Evolutionary conservation across 2,797 vertebrate species (phyloP), one percentile per base, ranked within the genome.

Genomic region (Loriculus beryllinus): DNA sequence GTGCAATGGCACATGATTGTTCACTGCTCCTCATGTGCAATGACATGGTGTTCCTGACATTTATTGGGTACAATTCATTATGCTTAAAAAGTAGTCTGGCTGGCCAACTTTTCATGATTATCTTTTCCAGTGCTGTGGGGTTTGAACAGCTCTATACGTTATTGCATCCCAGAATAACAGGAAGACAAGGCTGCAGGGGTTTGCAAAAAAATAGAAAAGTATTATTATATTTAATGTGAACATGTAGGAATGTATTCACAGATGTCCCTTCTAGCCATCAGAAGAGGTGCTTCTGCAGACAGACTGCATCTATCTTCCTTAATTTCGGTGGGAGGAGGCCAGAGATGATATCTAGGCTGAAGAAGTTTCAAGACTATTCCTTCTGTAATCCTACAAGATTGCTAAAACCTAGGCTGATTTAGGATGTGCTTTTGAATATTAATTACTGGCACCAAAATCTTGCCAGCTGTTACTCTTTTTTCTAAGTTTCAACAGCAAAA

Each of bases 161-260:
- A 12, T 31, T 75, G 19, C 25, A 70, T 62, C 14, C 6, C 51
- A 82, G 22, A 17, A 62, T 16, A 57, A 68, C 11, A 84, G 29
- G 8, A 65, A 76, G 22, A 14, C 60, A 72, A 33, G 3, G 2
- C 5, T 65, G 17, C 0, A 2, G 0, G 0, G 35, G 63, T 76
- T 54, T 25, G 0, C 5, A 56, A 84, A 48, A 86, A 86, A 56
- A 28, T 31, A n/a, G 28, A 26, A 23, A 67, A 45, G 7, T 56
- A 48, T 56, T 9, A 25, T 39, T 72, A 11, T 2, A 57, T 86
- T 49, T 45, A 67, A 57, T 20, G 11, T 42, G 67, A 91, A 82
- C 6, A 8, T 23, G 10, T 35, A 81, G 26, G 6, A 56, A 54
- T 57, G 48, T 15, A 52, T 59, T 47, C 43, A 71, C 28, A 76